A percentile compares a stretch with the other conserved stretches of the same genome.
Conservation (phyloP, 1,140 invertebrate species). For the Rhynchophorus ferrugineus region DNA sequence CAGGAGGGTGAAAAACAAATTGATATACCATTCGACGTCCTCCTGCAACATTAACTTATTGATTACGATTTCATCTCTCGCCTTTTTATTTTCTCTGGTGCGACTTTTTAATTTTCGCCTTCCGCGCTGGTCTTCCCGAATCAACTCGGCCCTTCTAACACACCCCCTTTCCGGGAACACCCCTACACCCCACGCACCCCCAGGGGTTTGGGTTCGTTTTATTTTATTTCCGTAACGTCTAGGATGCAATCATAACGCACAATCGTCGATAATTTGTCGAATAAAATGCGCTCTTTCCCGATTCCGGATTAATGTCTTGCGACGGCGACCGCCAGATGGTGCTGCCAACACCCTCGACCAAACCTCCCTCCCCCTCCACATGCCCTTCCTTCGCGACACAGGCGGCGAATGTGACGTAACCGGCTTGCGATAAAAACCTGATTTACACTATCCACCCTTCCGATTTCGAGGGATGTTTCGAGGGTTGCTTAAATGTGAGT, state of each 20-base stretch:
- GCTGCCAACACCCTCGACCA: background rate
- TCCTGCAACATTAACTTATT: too few species aligned
- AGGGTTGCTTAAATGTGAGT: background rate
- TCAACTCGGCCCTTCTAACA: too few species aligned
- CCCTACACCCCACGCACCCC: background rate
- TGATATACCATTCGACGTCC: too few species aligned
- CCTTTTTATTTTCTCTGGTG: too few species aligned
- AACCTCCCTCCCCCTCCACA: background rate
- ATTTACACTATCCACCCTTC: slow-evolving; percentile 5
- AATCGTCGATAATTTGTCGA: slow-evolving; percentile 13
- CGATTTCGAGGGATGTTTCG: slow-evolving; percentile 2
- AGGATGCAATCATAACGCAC: slow-evolving; percentile 10
- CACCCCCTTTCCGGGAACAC: too few species aligned
- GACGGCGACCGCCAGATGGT: slow-evolving; percentile 2
- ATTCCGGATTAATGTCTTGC: slow-evolving; percentile 3
- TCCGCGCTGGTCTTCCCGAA: background rate
- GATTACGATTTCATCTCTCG: too few species aligned
- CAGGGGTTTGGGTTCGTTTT: slow-evolving; percentile 3
- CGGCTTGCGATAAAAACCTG: slow-evolving; percentile 2
- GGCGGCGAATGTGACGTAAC: background rate
- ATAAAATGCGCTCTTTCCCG: slow-evolving; percentile 8
- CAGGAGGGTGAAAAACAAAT: too few species aligned
- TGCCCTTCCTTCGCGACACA: background rate
- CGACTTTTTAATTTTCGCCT: background rate
- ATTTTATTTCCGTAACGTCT: slow-evolving; percentile 6